Base-by-base conservation (phyloP, 2,888 invertebrate genomes). In the Entomobrya multifasciata region DNA sequence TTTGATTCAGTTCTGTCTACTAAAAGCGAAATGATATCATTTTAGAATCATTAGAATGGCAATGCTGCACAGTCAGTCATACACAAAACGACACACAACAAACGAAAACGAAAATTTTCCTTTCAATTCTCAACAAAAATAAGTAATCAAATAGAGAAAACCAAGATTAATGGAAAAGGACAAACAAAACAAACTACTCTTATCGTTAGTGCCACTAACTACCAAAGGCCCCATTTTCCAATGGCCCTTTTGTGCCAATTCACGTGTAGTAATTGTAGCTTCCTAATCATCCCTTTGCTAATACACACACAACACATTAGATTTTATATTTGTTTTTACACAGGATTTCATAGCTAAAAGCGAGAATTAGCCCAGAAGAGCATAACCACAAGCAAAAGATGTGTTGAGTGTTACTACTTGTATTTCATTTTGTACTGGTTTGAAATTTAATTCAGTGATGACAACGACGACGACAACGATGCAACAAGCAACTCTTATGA, bases 261-360 rank as follows among this genome's bases (percentile, higher is more conserved):
- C 76, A 76, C 49, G 17, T 60, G 62, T 13, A 36, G 60, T 74
- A 82, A 82, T 74, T 47, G 49, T 47, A 72, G 62, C 60, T 74
- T 82, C 25, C n/a, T 22, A 80, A 52, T 78, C 78, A 20, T 41
- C 60, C 25, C 27, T 78, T 55, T 77, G 77, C 36, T 6, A 36
- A 36, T 44, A 20, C 47, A 44, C 47, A 47, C 36, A 36, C 36
- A 65, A 36, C 36, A 15, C n/a, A 49, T 49, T 5, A 13, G 49
- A n/a, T 49, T 49, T 36, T 36, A 36, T 36, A 36, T 36, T 6
- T 36, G 8, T 36, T 36, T 36, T 4, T 4, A 36, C 4, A 36
- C 4, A 36, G 36, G n/a, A n/a, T n/a, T 36, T 36, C 8, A 36
- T 36, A 8, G 36, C 36, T 8, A 36, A 36, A n/a, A n/a, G n/a